phyloP scores from a whole-genome alignment of 2,888 invertebrate species.

The Azorinus chamasolen region DNA sequence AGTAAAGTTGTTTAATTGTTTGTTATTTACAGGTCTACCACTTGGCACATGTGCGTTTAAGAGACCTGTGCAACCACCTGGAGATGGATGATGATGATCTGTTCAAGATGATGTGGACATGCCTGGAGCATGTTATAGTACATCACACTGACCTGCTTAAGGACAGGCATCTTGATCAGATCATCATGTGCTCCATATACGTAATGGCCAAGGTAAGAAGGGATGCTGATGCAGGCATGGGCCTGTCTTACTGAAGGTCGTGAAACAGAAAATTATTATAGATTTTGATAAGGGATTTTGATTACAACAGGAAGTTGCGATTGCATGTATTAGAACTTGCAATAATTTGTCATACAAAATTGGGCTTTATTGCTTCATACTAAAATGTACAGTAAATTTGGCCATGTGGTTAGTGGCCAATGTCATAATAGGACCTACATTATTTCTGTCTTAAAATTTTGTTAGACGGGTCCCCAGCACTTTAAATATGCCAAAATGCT shows the following conservation, averaged over 20 bases:
- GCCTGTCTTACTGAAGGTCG: neutral
- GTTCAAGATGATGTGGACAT: conserved; percentile 96
- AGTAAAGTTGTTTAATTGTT: neutral
- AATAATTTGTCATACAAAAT: no score
- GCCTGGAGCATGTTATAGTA: conserved; percentile 96
- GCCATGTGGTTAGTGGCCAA: no score
- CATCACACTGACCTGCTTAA: conserved; percentile 94
- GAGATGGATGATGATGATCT: conserved; percentile 90
- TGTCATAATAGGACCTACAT: no score
- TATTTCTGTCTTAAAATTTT: no score
- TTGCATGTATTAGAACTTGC: no score
- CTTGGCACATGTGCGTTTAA: conserved; percentile 96
- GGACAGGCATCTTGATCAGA: conserved; percentile 98
- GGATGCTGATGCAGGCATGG: neutral
- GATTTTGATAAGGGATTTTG: no score
- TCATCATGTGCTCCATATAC: conserved; percentile 99
- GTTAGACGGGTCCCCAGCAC: no score
- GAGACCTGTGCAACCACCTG: conserved; percentile 94
- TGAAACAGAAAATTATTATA: no score
- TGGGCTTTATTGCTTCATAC: no score
- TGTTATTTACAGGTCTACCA: conserved; percentile 92
- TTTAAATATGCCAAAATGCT: no score
- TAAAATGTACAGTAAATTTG: no score
- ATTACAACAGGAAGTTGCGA: no score
- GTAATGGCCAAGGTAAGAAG: conserved; percentile 93